These are phyloP conservation scores for Taenioides sp. DNA, from an alignment of 2,797 vertebrate species.

Conservation along the genomic window DNA sequence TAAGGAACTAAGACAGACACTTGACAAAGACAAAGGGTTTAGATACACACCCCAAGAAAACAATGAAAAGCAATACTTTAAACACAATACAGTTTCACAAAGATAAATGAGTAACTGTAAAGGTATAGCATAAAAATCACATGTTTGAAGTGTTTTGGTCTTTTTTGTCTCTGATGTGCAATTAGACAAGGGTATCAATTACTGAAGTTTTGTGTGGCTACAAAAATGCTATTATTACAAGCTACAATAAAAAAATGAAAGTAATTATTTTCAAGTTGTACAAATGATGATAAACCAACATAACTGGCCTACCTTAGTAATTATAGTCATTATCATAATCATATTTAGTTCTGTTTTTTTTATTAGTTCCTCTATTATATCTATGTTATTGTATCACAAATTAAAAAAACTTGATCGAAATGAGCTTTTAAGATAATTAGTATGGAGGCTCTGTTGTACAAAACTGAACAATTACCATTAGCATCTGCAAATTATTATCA, in stretches of 20 bases:
- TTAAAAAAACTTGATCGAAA: not conserved
- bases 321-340: not conserved
- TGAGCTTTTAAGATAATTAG: conserved; percentile 1
- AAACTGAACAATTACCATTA: not conserved
- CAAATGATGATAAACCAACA: not conserved
- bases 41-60: no score
- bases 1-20: no score
- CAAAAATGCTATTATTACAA: no score
- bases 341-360: not conserved
- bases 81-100: no score
- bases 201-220: not conserved
- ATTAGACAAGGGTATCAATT: not conserved
- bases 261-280: not conserved
- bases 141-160: no score
- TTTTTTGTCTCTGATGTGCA: no score
- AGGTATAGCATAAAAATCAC: no score
- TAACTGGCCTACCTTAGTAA: not conserved
- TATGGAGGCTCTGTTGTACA: not conserved
- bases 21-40: no score
- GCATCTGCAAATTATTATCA: not conserved
- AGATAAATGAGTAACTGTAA: no score
- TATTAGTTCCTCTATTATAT: not conserved
- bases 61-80: no score
- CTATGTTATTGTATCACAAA: not conserved
- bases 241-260: not conserved